Percentiles rank a stretch among this genome's conserved stretches.
Conservation (phyloP, 1,140 invertebrate genomes). For the Zaprionus davidi region DNA sequence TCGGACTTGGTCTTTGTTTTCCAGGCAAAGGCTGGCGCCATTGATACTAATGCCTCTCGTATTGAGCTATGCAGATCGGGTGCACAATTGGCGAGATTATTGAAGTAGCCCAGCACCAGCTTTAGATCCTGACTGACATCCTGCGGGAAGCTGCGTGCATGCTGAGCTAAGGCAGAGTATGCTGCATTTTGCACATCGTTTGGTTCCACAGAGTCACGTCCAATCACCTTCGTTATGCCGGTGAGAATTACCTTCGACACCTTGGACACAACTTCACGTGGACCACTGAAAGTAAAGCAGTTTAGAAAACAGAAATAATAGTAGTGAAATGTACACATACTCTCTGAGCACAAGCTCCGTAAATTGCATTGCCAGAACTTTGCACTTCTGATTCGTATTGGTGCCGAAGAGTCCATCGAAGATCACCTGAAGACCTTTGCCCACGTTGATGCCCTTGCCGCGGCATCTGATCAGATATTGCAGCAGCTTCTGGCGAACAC, state of each 20-base stretch:
- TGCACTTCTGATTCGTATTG: slow-evolving; percentile 93
- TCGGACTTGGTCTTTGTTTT: slow-evolving; percentile 77
- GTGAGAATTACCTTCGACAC: slow-evolving; percentile 88
- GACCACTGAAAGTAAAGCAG: slow-evolving; percentile 85
- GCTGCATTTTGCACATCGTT: slow-evolving; percentile 83
- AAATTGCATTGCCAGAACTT: slow-evolving; percentile 92
- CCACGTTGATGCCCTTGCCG: slow-evolving; percentile 91
- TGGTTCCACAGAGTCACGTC: slow-evolving; percentile 85
- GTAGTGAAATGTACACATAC: slow-evolving; percentile 85
- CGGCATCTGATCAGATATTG: slow-evolving; percentile 92
- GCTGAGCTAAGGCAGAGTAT: slow-evolving; percentile 78
- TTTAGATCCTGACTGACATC: slow-evolving; percentile 87
- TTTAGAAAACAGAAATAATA: not conserved
- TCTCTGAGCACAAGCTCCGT: slow-evolving; percentile 91
- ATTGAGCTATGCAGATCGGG: slow-evolving; percentile 88
- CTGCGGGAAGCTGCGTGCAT: slow-evolving; percentile 88
- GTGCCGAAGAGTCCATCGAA: slow-evolving; percentile 94
- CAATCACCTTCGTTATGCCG: slow-evolving; percentile 89
- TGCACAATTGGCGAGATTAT: slow-evolving; percentile 85
- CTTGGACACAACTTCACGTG: slow-evolving; percentile 86
- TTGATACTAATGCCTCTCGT: slow-evolving; percentile 89
- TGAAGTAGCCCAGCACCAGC: slow-evolving; percentile 83
- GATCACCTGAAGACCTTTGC: slow-evolving; percentile 92
- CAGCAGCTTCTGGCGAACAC: slow-evolving; percentile 93
- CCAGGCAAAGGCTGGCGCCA: slow-evolving; percentile 88